Base-by-base conservation (phyloP, 2,888 invertebrate genomes). In the Nycteola revayana region DNA sequence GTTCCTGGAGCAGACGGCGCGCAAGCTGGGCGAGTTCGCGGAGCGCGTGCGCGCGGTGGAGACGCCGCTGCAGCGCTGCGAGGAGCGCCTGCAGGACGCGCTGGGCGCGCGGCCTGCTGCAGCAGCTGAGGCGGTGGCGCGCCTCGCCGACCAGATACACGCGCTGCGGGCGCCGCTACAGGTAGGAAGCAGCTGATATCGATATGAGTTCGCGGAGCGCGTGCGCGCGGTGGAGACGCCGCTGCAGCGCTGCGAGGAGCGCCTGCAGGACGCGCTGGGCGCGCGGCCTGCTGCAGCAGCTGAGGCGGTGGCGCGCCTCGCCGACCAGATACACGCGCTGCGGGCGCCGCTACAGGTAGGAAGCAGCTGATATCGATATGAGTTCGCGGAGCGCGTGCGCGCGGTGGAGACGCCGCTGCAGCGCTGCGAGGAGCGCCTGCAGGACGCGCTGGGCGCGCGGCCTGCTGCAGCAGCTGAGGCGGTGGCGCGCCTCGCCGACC, bases 161-260 rank as follows among this genome's bases (percentile, higher is more conserved):
- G 93, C 92, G 18, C 85, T 98, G 23, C 92, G 93, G 56, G 94
- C 94, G 50, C 97, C 97, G 11, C 71, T 91, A 14, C 90, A 90
- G 81, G 89, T 85, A 33, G 0, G 7, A 9, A n/a, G n/a, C n/a
- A n/a, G n/a, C n/a, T n/a, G n/a, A n/a, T n/a, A n/a, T n/a, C n/a
- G n/a, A n/a, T n/a, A n/a, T n/a, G 96, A 97, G 58, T 96, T 97
- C 70, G 93, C 92, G 28, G 98, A 98, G 66, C 94, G 94, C 41
- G 87, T 96, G 7, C 91, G 96, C 21, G 96, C 95, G 35, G 90
- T 97, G n/a, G 94, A 94, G 52, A 94, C 96, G 40, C 92, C 94
- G 2, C 90, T 98, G 37, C 94, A 95, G 64, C 92, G 97, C 37
- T 96, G 96, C 75, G 97, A 98, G 81, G 97, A 98, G 80, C 93